A percentile compares a stretch with the other conserved stretches of the same genome.
phyloP scores from a whole-genome alignment of 1,140 invertebrate genomes.

The Battus philenor region DNA sequence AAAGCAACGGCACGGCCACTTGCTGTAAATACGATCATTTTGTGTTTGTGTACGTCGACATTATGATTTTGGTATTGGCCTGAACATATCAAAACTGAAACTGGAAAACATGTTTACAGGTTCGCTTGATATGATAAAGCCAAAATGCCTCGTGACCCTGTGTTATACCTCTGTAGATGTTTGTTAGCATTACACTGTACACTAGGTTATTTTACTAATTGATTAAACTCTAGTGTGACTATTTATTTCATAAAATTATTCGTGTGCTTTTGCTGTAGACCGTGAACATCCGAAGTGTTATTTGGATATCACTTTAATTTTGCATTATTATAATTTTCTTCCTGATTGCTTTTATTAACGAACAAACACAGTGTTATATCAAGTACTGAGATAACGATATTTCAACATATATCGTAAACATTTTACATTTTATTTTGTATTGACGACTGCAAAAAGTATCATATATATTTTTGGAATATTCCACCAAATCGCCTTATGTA shows the following conservation, averaged over 20 bases:
- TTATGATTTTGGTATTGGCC: conserved; percentile 24
- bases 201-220: too few species aligned
- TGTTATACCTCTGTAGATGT: conserved; percentile 1
- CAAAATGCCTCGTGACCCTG: conserved; percentile 24
- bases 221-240: too few species aligned
- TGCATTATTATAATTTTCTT: neutral
- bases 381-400: neutral
- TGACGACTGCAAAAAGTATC: too few species aligned
- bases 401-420: too few species aligned
- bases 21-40: conserved; percentile 39
- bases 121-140: conserved; percentile 23
- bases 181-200: too few species aligned
- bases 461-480: too few species aligned
- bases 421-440: too few species aligned
- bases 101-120: neutral
- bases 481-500: too few species aligned
- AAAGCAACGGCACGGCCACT: neutral
- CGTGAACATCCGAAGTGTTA: neutral
- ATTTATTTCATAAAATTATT: too few species aligned
- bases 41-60: conserved; percentile 42
- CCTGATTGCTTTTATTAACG: neutral
- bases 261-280: neutral
- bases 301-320: neutral
- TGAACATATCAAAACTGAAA: conserved; percentile 23
- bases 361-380: neutral